phyloP scores from a whole-genome alignment of 2,888 invertebrate genomes.

The Scelioninae gen. 1 region DNA sequence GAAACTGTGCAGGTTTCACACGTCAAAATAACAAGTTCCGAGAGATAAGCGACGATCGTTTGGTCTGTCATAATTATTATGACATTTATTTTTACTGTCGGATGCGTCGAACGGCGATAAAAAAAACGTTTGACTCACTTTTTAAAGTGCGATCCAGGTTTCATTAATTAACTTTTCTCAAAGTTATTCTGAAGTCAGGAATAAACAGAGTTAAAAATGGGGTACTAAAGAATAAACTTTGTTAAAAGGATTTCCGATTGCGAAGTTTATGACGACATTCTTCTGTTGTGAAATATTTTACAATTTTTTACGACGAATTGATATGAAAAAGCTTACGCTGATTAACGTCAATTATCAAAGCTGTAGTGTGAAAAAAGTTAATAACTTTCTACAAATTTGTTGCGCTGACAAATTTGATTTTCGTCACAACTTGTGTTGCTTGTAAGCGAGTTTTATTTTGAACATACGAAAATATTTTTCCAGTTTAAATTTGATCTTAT shows the following conservation, averaged over 20 bases:
- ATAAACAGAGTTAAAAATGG: neutral
- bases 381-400: slow-evolving; percentile 34
- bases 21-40: slow-evolving; percentile 26
- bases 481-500: slow-evolving; percentile 14
- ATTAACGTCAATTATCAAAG: neutral
- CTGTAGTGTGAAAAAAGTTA: neutral
- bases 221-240: neutral
- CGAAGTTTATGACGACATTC: neutral
- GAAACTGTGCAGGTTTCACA: slow-evolving; percentile 30
- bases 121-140: slow-evolving; percentile 22
- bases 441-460: neutral
- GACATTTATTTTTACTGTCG: slow-evolving; percentile 39
- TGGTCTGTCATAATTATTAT: slow-evolving; percentile 40
- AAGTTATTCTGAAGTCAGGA: neutral
- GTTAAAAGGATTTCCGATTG: neutral
- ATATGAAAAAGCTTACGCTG: neutral
- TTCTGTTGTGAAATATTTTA: neutral
- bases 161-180: neutral
- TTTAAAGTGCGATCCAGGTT: slow-evolving; percentile 1
- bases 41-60: slow-evolving; percentile 9
- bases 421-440: slow-evolving; percentile 10
- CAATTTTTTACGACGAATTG: neutral
- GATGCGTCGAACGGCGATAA: slow-evolving; percentile 3
- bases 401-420: slow-evolving; percentile 28
- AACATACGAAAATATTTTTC: slow-evolving; percentile 2